A percentile compares a stretch with the other conserved stretches of the same genome.
These are phyloP conservation scores for Papilio protenor DNA, from an alignment of 2,888 invertebrate species.

Conservation along the genomic window DNA sequence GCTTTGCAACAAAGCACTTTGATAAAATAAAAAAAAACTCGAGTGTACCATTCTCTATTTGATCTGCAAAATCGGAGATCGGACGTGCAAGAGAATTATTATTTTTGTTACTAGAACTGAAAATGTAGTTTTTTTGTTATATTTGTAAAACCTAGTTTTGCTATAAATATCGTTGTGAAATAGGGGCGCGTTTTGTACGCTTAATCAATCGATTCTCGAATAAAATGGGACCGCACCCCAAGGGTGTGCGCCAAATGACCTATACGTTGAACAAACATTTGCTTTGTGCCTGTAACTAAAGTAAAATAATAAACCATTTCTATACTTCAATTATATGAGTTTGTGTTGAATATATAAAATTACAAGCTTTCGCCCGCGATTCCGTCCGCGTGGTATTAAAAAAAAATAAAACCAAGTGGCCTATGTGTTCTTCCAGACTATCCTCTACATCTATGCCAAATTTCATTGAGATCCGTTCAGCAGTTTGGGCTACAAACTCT, in stretches of 20 bases:
- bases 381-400: too few species aligned
- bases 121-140: neutral
- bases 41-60: too few species aligned
- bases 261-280: conserved; percentile 6
- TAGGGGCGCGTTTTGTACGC: neutral
- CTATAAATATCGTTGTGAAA: neutral
- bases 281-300: too few species aligned
- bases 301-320: neutral
- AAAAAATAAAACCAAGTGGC: too few species aligned
- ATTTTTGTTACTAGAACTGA: neutral
- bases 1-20: too few species aligned
- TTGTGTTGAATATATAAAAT: neutral
- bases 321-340: neutral
- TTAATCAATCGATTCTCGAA: conserved; percentile 8
- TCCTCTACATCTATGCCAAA: too few species aligned
- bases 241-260: neutral
- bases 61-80: neutral
- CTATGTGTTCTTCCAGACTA: too few species aligned
- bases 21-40: too few species aligned
- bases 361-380: too few species aligned
- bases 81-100: neutral
- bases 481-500: too few species aligned
- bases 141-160: neutral
- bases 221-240: conserved; percentile 8
- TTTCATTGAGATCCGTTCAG: too few species aligned